Percentiles rank a stretch among this genome's conserved stretches.
These are phyloP conservation scores for Luffia ferchaultella DNA, from an alignment of 2,888 invertebrate genomes.

Conservation along the genomic window DNA sequence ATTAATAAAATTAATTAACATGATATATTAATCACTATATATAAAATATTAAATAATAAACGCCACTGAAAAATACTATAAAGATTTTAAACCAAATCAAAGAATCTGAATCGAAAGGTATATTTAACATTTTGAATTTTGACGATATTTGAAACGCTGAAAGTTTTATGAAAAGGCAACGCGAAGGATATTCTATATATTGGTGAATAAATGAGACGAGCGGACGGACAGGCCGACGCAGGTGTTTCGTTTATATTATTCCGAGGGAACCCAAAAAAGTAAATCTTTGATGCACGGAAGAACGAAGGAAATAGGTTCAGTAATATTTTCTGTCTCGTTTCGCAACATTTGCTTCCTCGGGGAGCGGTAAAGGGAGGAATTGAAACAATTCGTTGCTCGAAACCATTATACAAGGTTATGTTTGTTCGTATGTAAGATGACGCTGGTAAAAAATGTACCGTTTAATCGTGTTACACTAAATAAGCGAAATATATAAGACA, in stretches of 20 bases:
- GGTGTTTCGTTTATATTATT: not conserved
- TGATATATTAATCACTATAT: no score
- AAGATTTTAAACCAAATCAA: no score
- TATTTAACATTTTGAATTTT: no score
- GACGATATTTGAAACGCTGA: no score
- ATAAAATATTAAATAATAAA: no score
- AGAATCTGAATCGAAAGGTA: no score
- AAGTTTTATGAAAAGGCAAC: no score
- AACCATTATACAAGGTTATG: constrained; percentile 5
- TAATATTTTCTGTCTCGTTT: constrained; percentile 8
- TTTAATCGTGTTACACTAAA: no score
- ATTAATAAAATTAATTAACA: no score
- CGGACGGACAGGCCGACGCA: not conserved
- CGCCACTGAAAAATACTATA: no score
- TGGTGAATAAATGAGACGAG: not conserved
- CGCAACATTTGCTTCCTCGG: constrained; percentile 21
- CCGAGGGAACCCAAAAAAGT: not conserved
- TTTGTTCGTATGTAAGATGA: not conserved
- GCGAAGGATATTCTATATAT: no score
- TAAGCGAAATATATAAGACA: no score
- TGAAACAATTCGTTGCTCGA: constrained; percentile 28
- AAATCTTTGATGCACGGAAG: not conserved
- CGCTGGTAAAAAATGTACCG: not conserved
- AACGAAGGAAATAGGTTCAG: not conserved
- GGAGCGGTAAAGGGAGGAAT: constrained; percentile 29